These are phyloP conservation scores for Cotesia glomerata DNA, from an alignment of 1,140 invertebrate species.

Conservation along the genomic window DNA sequence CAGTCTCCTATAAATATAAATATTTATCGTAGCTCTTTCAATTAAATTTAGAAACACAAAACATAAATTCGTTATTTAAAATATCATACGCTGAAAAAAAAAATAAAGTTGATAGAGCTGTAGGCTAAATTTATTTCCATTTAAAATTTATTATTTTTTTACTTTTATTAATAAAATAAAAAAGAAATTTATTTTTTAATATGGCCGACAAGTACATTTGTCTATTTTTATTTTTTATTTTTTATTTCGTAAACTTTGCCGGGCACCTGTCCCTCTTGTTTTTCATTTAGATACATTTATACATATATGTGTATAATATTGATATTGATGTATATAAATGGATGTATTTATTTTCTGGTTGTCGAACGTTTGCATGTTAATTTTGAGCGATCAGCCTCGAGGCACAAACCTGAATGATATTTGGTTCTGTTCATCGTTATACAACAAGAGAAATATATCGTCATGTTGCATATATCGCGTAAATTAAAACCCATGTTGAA, in stretches of 20 bases:
- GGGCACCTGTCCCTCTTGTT: neutral
- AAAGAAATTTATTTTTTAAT: neutral
- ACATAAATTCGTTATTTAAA: neutral
- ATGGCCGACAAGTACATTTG: neutral
- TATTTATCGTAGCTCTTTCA: too few species aligned
- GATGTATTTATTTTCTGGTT: constrained; percentile 31
- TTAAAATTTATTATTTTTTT: neutral
- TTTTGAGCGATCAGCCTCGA: constrained; percentile 54
- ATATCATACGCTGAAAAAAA: neutral
- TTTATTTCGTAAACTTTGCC: constrained; percentile 11
- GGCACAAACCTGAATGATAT: constrained; percentile 59
- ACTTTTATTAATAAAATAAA: neutral
- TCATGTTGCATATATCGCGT: neutral
- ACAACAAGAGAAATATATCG: constrained; percentile 9
- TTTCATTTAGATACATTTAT: constrained; percentile 8
- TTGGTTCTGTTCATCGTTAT: constrained; percentile 16
- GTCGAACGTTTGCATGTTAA: constrained; percentile 58
- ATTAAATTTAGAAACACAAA: too few species aligned
- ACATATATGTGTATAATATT: neutral
- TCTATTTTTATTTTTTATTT: neutral
- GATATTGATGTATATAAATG: constrained; percentile 2
- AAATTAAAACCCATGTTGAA: constrained; percentile 16
- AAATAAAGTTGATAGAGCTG: neutral
- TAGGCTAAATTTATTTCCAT: neutral
- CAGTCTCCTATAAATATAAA: too few species aligned